Evolutionary conservation across 2,888 invertebrate genomes (phyloP).

Genomic region (Cephus sareptanus): DNA sequence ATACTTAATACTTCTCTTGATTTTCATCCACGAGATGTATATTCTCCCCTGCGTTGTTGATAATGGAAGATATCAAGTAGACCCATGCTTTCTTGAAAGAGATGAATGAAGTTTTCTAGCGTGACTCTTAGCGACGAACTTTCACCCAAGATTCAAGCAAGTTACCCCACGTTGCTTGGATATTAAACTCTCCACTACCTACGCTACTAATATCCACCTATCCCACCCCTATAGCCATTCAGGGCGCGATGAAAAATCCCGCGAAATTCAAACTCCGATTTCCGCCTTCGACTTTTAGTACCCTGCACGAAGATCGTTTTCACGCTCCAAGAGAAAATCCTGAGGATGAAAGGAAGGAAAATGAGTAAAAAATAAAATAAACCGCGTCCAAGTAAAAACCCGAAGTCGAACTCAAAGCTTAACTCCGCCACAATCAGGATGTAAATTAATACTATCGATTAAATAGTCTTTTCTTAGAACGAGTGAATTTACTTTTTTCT

Average conservation of each 20-base stretch:
- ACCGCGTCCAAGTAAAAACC: neutral
- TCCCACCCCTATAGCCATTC: neutral
- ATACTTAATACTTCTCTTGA: neutral
- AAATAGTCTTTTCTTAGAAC: neutral
- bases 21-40: neutral
- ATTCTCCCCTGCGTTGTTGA: neutral
- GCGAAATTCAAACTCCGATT: neutral
- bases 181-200: neutral
- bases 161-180: neutral
- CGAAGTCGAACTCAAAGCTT: neutral
- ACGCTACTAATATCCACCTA: neutral
- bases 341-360: slow-evolving; percentile 5
- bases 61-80: neutral
- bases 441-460: neutral
- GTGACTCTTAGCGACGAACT: neutral
- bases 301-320: neutral
- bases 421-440: neutral
- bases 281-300: neutral
- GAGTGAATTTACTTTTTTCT: neutral
- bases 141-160: neutral
- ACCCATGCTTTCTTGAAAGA: neutral
- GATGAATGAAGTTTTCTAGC: neutral
- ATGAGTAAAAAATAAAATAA: slow-evolving; percentile 3
- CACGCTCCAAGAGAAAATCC: neutral
- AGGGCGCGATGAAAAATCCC: neutral